Evolutionary conservation across 2,797 vertebrate species (phyloP).

Genomic region (Pipistrellus nathusii): DNA sequence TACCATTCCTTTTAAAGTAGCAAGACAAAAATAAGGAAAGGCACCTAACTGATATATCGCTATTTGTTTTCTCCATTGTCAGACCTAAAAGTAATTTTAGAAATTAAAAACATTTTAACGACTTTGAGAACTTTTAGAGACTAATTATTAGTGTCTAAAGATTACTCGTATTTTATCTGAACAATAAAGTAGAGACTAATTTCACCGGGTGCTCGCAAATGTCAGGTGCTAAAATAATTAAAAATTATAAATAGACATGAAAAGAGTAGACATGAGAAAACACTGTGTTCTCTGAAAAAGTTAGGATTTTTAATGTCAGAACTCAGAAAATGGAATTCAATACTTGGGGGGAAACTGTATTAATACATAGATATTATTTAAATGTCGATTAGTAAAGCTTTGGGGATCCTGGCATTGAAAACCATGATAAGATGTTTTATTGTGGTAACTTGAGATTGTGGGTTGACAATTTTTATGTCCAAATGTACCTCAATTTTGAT

Average conservation of each 20-base stretch:
- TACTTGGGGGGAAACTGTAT: not conserved
- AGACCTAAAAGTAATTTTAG: not conserved
- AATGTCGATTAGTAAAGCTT: not conserved
- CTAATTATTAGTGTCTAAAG: not conserved
- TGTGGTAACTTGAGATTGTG: no score
- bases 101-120: not conserved
- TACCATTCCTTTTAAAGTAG: not conserved
- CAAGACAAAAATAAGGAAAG: not conserved
- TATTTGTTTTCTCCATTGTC: not conserved
- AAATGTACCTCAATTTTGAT: not conserved
- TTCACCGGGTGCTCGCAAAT: not conserved
- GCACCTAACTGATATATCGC: not conserved
- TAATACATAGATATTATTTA: not conserved
- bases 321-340: constrained; percentile 13
- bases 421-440: not conserved
- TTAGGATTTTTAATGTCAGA: not conserved
- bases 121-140: not conserved
- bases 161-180: not conserved
- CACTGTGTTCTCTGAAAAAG: not conserved
- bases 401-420: not conserved
- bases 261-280: not conserved
- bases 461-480: not conserved
- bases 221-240: not conserved
- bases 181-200: not conserved
- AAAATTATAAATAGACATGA: not conserved